These are phyloP conservation scores for Adrianichthys oophorus DNA, from an alignment of 2,797 vertebrate species.

Conservation along the genomic window DNA sequence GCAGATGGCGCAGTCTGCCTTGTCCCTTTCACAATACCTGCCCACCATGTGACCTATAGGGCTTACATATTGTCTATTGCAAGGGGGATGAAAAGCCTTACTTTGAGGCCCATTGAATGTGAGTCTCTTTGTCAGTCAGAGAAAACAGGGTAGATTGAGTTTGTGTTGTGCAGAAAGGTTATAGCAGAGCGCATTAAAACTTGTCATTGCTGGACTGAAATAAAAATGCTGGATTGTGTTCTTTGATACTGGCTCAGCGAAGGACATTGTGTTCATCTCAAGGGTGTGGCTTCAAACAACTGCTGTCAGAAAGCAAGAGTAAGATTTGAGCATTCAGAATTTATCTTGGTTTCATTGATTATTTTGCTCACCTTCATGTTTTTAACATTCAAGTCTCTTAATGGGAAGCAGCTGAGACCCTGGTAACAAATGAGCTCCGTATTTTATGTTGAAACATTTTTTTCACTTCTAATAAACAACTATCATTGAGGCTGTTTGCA, in stretches of 20 bases:
- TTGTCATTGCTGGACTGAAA: conserved; percentile 63
- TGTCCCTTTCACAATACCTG: conserved; percentile 49
- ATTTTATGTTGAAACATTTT: conserved; percentile 19
- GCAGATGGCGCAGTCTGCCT: conserved; percentile 55
- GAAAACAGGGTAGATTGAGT: conserved; percentile 74
- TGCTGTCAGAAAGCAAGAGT: conserved; percentile 33
- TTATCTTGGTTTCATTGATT: conserved; percentile 57
- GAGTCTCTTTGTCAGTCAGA: conserved; percentile 67
- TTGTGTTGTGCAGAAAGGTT: conserved; percentile 68
- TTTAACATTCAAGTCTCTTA: conserved; percentile 30
- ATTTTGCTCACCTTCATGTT: conserved; percentile 50
- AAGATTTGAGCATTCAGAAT: conserved; percentile 26
- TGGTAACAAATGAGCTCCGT: conserved; percentile 51
- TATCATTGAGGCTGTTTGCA: conserved; percentile 47
- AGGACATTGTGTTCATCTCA: conserved; percentile 70
- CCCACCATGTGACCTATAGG: conserved; percentile 56
- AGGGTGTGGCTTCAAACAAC: conserved; percentile 69
- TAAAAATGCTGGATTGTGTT: conserved; percentile 64
- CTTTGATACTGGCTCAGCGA: conserved; percentile 56
- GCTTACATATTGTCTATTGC: conserved; percentile 55
- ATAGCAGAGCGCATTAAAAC: conserved; percentile 58
- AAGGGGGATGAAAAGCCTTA: conserved; percentile 56
- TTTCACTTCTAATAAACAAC: conserved; percentile 48
- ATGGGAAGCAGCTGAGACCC: conserved; percentile 24
- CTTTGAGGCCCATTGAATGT: conserved; percentile 66